Conservation (phyloP, 2,797 vertebrate genomes). For the Psittacula derbiana region DNA sequence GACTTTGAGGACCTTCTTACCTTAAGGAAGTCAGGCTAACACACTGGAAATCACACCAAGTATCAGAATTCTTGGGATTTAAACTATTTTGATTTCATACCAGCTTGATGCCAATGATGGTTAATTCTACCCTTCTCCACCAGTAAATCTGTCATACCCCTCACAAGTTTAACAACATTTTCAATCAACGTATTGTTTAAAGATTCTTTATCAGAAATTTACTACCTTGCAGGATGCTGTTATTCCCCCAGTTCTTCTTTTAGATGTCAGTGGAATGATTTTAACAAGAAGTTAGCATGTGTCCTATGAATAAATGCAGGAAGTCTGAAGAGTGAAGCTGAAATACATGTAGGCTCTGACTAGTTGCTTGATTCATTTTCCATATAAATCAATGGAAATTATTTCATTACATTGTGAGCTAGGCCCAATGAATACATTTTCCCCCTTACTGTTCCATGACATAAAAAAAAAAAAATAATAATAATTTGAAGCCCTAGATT, state of each 20-base stretch:
- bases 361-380: background rate
- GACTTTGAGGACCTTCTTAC: background rate
- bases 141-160: background rate
- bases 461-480: background rate
- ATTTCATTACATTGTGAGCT: background rate
- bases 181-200: background rate
- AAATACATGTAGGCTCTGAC: background rate
- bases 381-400: background rate
- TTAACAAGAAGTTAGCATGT: background rate
- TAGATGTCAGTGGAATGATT: background rate
- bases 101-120: background rate
- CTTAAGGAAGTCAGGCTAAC: background rate
- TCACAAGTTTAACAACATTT: background rate
- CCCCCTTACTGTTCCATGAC: background rate
- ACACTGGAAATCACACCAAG: background rate
- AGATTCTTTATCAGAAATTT: background rate
- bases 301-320: background rate
- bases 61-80: background rate
- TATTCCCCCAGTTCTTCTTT: background rate
- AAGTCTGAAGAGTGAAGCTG: background rate
- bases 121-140: background rate
- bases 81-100: background rate
- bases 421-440: background rate
- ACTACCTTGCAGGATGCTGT: background rate
- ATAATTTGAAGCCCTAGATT: background rate